These are phyloP conservation scores for Phalera bucephala DNA, from an alignment of 2,888 invertebrate species.

Conservation along the genomic window DNA sequence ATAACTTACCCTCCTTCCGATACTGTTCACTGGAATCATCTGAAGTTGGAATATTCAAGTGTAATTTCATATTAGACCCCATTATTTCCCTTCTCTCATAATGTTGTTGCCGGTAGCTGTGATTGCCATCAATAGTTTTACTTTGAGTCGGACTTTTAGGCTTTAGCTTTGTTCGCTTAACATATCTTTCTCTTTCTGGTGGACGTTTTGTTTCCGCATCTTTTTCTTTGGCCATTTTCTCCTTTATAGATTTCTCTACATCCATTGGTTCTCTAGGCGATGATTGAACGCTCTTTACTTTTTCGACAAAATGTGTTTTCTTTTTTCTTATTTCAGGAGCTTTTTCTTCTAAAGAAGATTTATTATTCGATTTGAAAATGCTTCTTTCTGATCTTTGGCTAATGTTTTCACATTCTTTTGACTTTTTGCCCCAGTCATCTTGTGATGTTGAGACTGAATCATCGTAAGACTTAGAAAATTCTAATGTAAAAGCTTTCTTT, in stretches of 20 bases:
- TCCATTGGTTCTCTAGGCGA: conserved; percentile 69
- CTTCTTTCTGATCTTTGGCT: conserved; percentile 60
- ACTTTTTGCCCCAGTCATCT: conserved; percentile 71
- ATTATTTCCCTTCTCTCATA: conserved; percentile 78
- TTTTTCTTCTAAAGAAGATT: conserved; percentile 71
- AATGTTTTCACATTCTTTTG: conserved; percentile 52
- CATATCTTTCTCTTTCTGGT: conserved; percentile 71
- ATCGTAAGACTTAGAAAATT: conserved; percentile 85
- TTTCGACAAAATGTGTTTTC: conserved; percentile 77
- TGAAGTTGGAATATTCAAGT: conserved; percentile 82
- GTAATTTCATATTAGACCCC: conserved; percentile 78
- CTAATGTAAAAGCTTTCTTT: conserved; percentile 90
- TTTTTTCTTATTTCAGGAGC: conserved; percentile 62
- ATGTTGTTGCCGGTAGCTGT: conserved; percentile 62
- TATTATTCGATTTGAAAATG: conserved; percentile 52
- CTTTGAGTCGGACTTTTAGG: conserved; percentile 76
- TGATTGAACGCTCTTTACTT: conserved; percentile 66
- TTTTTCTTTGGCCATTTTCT: conserved; percentile 65
- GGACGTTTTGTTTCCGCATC: conserved; percentile 64
- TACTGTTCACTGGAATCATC: conserved; percentile 84
- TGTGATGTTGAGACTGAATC: conserved; percentile 79
- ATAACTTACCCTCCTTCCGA: conserved; percentile 71
- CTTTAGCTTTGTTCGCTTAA: conserved; percentile 75
- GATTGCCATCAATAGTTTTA: conserved; percentile 58
- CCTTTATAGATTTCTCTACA: conserved; percentile 66